A percentile compares a stretch with the other conserved stretches of the same genome.
phyloP scores from a whole-genome alignment of 2,113 vertebrate genomes.

The Misgurnus anguillicaudatus region DNA sequence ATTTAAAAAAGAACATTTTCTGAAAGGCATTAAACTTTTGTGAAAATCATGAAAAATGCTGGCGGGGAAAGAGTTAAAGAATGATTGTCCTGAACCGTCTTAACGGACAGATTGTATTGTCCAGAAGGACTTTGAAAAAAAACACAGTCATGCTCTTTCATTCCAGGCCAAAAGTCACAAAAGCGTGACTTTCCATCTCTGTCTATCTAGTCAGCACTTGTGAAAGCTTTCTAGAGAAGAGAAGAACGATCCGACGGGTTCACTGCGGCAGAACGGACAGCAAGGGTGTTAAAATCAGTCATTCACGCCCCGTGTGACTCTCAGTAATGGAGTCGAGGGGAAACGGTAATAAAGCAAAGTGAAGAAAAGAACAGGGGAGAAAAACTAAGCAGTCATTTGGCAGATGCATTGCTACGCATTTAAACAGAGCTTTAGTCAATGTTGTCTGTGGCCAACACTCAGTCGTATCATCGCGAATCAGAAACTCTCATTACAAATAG shows the following conservation, averaged over 20 bases:
- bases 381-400: not conserved
- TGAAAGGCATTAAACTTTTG: no score
- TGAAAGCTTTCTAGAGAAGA: not conserved
- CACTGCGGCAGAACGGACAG: slow-evolving; percentile 43
- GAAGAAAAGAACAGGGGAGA: not conserved
- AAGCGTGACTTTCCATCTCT: not conserved
- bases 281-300: not conserved
- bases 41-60: no score
- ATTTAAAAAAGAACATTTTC: no score
- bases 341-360: not conserved
- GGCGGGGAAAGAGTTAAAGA: no score
- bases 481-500: no score
- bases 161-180: slow-evolving; percentile 16
- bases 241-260: slow-evolving; percentile 5
- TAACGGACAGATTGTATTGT: not conserved
- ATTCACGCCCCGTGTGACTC: not conserved
- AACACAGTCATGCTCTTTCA: not conserved
- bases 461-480: no score
- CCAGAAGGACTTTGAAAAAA: slow-evolving; percentile 10
- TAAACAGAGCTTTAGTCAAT: not conserved
- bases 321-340: slow-evolving; percentile 3
- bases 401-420: not conserved
- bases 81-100: not conserved
- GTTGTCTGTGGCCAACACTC: no score
- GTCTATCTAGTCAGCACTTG: slow-evolving; percentile 13